Evolutionary conservation across 2,888 invertebrate species (phyloP).

Genomic region (Encarsia formosa): DNA sequence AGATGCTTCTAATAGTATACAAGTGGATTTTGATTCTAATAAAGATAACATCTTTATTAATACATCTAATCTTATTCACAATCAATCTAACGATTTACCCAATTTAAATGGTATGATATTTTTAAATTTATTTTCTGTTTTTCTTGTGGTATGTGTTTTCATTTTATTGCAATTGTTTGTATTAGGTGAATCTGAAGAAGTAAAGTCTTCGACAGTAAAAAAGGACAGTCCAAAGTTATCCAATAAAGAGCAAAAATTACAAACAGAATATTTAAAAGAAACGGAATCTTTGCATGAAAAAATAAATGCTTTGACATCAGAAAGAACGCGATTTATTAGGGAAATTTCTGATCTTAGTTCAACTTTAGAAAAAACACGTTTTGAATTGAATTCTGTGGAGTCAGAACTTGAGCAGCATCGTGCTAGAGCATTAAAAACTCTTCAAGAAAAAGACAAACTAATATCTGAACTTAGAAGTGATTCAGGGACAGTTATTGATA

Average conservation of each 20-base stretch:
- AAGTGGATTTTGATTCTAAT: neutral
- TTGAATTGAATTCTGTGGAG: slow-evolving; percentile 44
- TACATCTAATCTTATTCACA: neutral
- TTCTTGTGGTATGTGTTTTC: neutral
- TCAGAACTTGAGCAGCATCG: slow-evolving; percentile 71
- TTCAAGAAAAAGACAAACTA: slow-evolving; percentile 73
- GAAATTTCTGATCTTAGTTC: slow-evolving; percentile 48
- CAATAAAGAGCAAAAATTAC: slow-evolving; percentile 41
- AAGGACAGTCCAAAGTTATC: slow-evolving; percentile 32
- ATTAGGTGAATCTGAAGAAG: slow-evolving; percentile 4
- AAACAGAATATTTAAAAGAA: slow-evolving; percentile 50
- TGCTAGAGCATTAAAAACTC: slow-evolving; percentile 71
- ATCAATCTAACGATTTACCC: neutral
- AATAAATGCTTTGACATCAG: slow-evolving; percentile 52
- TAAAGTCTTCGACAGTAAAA: neutral
- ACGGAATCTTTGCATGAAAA: slow-evolving; percentile 49
- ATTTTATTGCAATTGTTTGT: neutral
- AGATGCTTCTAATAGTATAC: neutral
- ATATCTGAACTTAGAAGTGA: slow-evolving; percentile 59
- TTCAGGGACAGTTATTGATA: slow-evolving; percentile 34
- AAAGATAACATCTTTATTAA: neutral
- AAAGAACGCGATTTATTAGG: slow-evolving; percentile 50
- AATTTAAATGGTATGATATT: slow-evolving; percentile 7
- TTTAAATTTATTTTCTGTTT: neutral
- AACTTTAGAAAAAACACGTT: slow-evolving; percentile 41